A percentile compares a stretch with the other conserved stretches of the same genome.
These are phyloP conservation scores for Drosophila kuntzei DNA, from an alignment of 2,888 invertebrate genomes.

Conservation along the genomic window DNA sequence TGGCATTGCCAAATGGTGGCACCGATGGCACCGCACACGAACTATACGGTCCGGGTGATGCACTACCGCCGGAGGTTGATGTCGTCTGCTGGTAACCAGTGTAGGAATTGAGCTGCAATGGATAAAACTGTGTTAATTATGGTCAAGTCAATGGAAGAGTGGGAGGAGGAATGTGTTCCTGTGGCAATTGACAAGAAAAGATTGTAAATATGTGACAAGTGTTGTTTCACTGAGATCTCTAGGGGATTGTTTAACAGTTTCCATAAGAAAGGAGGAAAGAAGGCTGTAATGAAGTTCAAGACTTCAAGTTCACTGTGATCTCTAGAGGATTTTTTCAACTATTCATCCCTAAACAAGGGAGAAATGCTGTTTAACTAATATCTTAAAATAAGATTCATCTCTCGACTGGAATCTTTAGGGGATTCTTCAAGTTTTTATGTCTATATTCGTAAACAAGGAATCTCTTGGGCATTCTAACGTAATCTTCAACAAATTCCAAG, in stretches of 20 bases:
- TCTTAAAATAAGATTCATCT: no score
- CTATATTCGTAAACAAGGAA: no score
- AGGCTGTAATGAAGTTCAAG: no score
- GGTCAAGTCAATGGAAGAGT: not conserved
- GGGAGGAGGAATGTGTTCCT: not conserved
- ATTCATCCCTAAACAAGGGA: no score
- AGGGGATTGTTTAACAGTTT: no score
- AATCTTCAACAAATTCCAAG: not conserved
- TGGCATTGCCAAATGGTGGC: conserved; percentile 80
- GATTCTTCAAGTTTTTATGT: no score
- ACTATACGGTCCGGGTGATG: conserved; percentile 63
- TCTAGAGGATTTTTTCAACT: no score
- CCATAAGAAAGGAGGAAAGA: no score
- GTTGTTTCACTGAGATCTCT: not conserved
- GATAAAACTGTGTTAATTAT: not conserved
- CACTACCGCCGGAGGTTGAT: conserved; percentile 30
- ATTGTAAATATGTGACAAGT: not conserved
- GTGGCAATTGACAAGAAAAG: not conserved
- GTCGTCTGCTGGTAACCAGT: conserved; percentile 53
- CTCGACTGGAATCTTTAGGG: no score
- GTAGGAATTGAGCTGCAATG: conserved; percentile 59
- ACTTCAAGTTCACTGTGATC: no score
- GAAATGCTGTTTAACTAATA: no score
- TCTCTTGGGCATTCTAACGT: not conserved
- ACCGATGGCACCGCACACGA: conserved; percentile 82